Base-by-base conservation (phyloP, 1,140 invertebrate species). In the Pissodes strobi region DNA sequence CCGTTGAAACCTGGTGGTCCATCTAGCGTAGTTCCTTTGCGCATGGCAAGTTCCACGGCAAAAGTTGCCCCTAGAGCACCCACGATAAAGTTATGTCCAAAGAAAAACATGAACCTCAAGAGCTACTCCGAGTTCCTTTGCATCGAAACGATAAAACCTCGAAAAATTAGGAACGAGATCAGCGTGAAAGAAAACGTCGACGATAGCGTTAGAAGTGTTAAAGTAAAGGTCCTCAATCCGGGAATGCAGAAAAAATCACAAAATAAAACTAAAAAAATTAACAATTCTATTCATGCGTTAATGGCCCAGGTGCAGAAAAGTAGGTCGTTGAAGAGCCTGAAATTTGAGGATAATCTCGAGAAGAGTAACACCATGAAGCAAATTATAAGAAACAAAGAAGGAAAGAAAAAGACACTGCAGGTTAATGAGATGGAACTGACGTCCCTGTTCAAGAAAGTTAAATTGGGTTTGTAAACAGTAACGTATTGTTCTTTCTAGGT, bases 51-150 rank as follows among this genome's bases (percentile, higher is more conserved):
- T 41, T 51, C 30, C 13, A 46, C 25, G 1, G 43, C 41, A 15
- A 51, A 37, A 46, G 9, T 19, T 0, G 1, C 21, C 17, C 10
- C 5, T 6, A 55, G 37, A 56, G 1, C 15, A 2, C 52, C 52
- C 17, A 37, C 45, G 1, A 21, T 22, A 10, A 64, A 34, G 45
- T 17, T 56, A 10, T 57, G 1, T 38, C 51, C 41, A 1, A 64
- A 30, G 19, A 64, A 64, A 39, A 56, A 37, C n/a, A 57, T 64
- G 61, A 56, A 56, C 13, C 15, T 49, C 21, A 64, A 64, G 15
- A 64, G 41, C 21, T 49, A 17, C 52, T 48, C 39, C 3, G 41
- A 56, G 8, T 23, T 64, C 6, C 43, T 64, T 10, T 56, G 48
- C 22, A 17, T 34, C 4, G 52, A 46, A 30, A 51, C 39, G 0